Conservation (phyloP, 2,113 vertebrate genomes). For the Monopterus albus region DNA sequence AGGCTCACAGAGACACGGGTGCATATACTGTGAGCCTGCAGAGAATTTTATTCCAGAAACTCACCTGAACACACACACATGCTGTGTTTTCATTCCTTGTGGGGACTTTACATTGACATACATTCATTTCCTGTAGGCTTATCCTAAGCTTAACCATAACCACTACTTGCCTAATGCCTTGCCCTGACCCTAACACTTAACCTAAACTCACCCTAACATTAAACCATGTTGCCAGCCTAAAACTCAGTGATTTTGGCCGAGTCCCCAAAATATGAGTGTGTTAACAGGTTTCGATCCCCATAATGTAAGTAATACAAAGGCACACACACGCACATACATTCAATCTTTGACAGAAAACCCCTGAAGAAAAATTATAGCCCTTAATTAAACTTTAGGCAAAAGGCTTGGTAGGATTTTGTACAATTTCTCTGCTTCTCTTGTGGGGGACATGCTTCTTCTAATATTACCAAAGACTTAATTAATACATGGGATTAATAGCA, state of each 20-base stretch:
- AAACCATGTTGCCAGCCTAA: no score
- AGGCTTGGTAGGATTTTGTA: constrained; percentile 20
- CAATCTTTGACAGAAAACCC: constrained; percentile 22
- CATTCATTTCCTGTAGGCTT: no score
- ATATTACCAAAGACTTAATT: constrained; percentile 62
- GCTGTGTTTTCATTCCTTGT: no score
- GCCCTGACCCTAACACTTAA: no score
- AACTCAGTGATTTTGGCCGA: no score
- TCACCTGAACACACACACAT: background rate
- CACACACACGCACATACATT: constrained; percentile 7
- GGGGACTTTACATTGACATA: no score
- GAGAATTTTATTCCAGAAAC: constrained; percentile 17
- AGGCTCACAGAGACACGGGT: background rate
- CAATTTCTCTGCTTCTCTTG: constrained; percentile 33
- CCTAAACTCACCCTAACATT: no score
- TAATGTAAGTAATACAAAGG: no score
- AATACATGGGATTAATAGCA: constrained; percentile 53
- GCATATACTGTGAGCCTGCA: background rate
- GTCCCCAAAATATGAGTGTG: no score
- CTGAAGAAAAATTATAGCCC: constrained; percentile 24
- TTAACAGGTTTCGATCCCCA: no score
- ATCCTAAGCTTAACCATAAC: no score
- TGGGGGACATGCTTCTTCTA: constrained; percentile 24
- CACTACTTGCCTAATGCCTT: no score
- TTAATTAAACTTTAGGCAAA: constrained; percentile 40